Evolutionary conservation across 1,140 invertebrate species (phyloP).

Genomic region (Schmidtea mediterranea): DNA sequence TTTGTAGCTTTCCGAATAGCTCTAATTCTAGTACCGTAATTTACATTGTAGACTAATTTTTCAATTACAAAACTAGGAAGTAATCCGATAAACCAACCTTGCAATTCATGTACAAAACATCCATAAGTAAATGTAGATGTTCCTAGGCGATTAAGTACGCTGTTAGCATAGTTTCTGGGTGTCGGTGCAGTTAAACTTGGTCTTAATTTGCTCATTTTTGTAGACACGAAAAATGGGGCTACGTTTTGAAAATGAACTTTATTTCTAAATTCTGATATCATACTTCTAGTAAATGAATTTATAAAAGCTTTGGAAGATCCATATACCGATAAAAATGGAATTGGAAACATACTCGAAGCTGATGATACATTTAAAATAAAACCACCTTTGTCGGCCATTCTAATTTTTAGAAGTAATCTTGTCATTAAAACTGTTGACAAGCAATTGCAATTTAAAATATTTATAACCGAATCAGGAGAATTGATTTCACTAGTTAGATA

Average conservation of each 20-base stretch:
- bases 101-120: no score
- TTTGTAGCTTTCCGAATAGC: no score
- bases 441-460: neutral
- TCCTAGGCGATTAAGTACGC: neutral
- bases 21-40: no score
- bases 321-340: conserved; percentile 57
- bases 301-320: conserved; percentile 65
- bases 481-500: no score
- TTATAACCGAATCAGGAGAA: no score
- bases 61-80: no score
- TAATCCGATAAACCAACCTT: no score
- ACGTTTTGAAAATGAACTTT: neutral
- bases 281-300: conserved; percentile 17
- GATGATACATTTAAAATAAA: conserved; percentile 77
- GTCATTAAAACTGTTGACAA: conserved; percentile 20
- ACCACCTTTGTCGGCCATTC: conserved; percentile 50
- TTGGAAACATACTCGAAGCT: conserved; percentile 40
- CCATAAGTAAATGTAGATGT: no score
- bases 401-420: conserved; percentile 50
- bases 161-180: neutral
- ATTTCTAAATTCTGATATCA: neutral
- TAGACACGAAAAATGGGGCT: neutral
- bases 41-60: no score
- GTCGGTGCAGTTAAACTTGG: neutral
- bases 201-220: conserved; percentile 3